A percentile compares a stretch with the other conserved stretches of the same genome.
Evolutionary conservation across 2,888 invertebrate species (phyloP).

Genomic region (Agrotis puta): DNA sequence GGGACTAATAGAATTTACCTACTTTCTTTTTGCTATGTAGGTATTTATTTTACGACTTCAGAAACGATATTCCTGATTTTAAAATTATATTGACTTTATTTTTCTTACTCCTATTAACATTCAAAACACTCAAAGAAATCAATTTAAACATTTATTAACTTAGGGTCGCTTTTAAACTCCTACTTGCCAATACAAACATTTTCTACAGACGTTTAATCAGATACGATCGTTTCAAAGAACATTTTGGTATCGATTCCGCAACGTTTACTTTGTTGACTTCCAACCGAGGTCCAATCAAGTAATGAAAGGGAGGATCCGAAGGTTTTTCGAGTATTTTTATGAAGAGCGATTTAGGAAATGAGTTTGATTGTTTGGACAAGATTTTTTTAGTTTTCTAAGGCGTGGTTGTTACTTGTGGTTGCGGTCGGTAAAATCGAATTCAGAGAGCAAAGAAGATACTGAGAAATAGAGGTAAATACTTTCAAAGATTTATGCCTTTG

Average conservation of each 20-base stretch:
- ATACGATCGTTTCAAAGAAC: slow-evolving; percentile 17
- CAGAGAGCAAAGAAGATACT: no score
- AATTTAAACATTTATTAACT: no score
- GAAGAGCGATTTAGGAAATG: slow-evolving; percentile 14
- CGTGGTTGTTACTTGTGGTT: not conserved
- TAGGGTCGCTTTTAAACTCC: not conserved
- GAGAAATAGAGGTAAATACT: no score
- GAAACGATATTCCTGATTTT: no score
- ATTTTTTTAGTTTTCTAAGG: slow-evolving; percentile 1
- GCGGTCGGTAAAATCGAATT: not conserved
- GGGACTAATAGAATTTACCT: no score
- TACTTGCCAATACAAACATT: slow-evolving; percentile 15
- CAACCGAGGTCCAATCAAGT: slow-evolving; percentile 42
- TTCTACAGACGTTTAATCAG: not conserved
- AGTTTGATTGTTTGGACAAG: slow-evolving; percentile 4
- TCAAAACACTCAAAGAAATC: no score
- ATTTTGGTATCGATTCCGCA: slow-evolving; percentile 24
- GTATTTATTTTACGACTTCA: no score
- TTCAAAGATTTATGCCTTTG: no score
- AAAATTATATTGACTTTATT: no score
- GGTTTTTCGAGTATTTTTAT: not conserved
- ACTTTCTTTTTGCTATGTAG: no score
- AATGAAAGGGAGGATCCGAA: slow-evolving; percentile 33
- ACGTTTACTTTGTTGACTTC: slow-evolving; percentile 33
- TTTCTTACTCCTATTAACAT: no score